Percentiles rank a stretch among this genome's conserved stretches.
Conservation (phyloP, 2,888 invertebrate genomes). For the Ophion obscuratus region DNA sequence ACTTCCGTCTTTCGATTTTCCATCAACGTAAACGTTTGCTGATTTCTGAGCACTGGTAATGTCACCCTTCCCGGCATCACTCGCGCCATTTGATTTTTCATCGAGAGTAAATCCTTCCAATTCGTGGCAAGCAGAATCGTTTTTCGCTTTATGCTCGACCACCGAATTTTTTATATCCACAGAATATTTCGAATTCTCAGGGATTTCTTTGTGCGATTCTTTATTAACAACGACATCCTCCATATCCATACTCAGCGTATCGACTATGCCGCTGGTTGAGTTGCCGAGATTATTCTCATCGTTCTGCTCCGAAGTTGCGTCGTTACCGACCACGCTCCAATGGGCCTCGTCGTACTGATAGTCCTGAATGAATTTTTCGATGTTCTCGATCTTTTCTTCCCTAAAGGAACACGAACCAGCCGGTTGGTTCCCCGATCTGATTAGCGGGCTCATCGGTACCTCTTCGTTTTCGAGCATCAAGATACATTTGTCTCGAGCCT, state of each 20-base stretch:
- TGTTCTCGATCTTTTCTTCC: constrained; percentile 72
- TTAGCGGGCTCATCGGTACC: constrained; percentile 22
- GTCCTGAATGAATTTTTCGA: constrained; percentile 70
- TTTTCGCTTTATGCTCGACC: background rate
- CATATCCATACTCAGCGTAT: constrained; percentile 46
- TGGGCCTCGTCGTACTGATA: constrained; percentile 47
- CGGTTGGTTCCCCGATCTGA: background rate
- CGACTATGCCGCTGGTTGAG: constrained; percentile 55
- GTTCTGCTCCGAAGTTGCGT: constrained; percentile 22
- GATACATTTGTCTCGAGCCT: constrained; percentile 34
- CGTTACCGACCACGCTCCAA: background rate
- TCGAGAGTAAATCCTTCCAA: background rate
- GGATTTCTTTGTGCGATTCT: background rate
- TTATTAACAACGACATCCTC: constrained; percentile 12
- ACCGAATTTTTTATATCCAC: background rate
- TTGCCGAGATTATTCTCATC: constrained; percentile 25
- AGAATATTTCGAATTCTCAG: background rate
- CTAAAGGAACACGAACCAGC: constrained; percentile 56
- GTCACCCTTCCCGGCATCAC: background rate
- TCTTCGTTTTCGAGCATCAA: constrained; percentile 47
- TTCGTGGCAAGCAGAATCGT: background rate
- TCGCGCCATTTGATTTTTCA: background rate
- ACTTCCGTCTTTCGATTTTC: background rate
- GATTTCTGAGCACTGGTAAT: background rate
- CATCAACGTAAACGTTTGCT: background rate